phyloP scores from a whole-genome alignment of 1,140 invertebrate species.

The Bombus polaris region DNA sequence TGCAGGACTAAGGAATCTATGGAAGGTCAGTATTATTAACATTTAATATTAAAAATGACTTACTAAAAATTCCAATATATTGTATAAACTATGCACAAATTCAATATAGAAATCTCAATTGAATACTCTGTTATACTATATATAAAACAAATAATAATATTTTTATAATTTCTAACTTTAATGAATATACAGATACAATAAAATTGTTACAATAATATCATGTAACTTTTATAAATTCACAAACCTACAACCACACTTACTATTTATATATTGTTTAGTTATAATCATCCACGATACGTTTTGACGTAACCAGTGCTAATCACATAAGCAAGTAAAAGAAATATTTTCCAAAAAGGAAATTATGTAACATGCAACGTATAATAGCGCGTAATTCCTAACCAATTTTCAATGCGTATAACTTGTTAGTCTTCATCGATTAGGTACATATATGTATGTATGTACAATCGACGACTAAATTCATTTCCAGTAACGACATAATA shows the following conservation, averaged over 20 bases:
- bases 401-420: constrained; percentile 1
- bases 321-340: no score
- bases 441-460: neutral
- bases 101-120: neutral
- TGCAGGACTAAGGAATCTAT: neutral
- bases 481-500: constrained; percentile 14
- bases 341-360: neutral
- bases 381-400: neutral
- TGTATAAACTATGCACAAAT: neutral
- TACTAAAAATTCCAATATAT: neutral
- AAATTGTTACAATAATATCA: no score
- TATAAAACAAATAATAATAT: neutral
- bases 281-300: no score
- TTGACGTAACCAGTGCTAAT: neutral
- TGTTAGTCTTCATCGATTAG: neutral
- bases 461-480: constrained; percentile 8
- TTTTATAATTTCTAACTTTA: neutral
- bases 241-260: neutral
- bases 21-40: neutral
- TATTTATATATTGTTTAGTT: neutral
- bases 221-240: neutral
- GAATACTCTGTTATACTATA: neutral
- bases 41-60: neutral
- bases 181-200: no score
- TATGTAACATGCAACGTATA: neutral